phyloP scores from a whole-genome alignment of 1,140 invertebrate species.

The Mercenaria mercenaria region DNA sequence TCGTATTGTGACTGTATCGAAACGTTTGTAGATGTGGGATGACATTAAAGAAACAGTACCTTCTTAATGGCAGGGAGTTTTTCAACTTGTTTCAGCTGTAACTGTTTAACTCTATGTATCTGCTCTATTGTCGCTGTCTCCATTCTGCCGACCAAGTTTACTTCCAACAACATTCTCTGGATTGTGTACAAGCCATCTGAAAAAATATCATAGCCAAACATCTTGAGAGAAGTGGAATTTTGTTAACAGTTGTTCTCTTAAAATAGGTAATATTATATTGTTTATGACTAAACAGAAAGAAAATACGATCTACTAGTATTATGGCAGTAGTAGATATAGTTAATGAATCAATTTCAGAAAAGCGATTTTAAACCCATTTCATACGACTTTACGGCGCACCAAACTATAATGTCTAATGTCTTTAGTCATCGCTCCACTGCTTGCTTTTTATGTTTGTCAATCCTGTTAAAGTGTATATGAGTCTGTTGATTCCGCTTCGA shows the following conservation, averaged over 20 bases:
- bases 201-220: neutral
- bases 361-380: too few relatives aligned
- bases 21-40: too few relatives aligned
- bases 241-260: too few relatives aligned
- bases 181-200: neutral
- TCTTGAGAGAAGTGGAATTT: neutral
- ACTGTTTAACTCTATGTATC: slow-evolving; percentile 49
- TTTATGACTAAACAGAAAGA: neutral
- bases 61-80: slow-evolving; percentile 44
- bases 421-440: too few relatives aligned
- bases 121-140: slow-evolving; percentile 57
- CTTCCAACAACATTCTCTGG: slow-evolving; percentile 52
- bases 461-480: too few relatives aligned
- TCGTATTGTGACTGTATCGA: too few relatives aligned
- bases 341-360: too few relatives aligned
- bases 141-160: slow-evolving; percentile 46
- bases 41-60: too few relatives aligned
- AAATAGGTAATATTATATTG: neutral
- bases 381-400: too few relatives aligned
- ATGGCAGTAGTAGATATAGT: neutral
- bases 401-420: too few relatives aligned
- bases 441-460: too few relatives aligned
- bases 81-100: slow-evolving; percentile 29
- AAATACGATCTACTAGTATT: neutral
- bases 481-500: too few relatives aligned